These are phyloP conservation scores for Episyrphus balteatus DNA, from an alignment of 1,140 invertebrate genomes.

Conservation along the genomic window DNA sequence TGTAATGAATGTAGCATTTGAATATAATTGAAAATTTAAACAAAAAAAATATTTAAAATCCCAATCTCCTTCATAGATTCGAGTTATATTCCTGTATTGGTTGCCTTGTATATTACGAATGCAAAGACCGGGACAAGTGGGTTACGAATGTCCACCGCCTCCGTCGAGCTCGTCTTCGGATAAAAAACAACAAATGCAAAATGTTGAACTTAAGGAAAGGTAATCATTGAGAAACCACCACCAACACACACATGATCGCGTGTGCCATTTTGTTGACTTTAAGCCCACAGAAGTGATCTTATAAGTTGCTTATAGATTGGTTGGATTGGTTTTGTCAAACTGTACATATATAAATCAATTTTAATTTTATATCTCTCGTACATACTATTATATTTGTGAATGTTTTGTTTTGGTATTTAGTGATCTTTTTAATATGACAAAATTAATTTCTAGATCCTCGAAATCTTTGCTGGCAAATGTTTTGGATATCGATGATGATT, in stretches of 20 bases:
- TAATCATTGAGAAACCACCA: constrained; percentile 14
- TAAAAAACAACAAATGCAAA: constrained; percentile 36
- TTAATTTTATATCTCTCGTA: too few species aligned
- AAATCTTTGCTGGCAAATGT: constrained; percentile 91
- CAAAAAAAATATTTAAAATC: neutral
- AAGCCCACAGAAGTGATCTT: neutral
- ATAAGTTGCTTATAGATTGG: neutral
- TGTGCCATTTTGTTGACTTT: neutral
- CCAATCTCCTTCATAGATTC: constrained; percentile 55
- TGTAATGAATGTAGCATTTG: too few species aligned
- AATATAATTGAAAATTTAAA: neutral
- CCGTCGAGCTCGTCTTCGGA: constrained; percentile 49
- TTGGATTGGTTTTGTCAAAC: neutral
- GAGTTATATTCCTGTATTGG: constrained; percentile 89
- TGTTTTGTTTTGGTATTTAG: too few species aligned
- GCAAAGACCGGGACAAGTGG: constrained; percentile 67
- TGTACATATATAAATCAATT: neutral
- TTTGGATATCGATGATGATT: constrained; percentile 87
- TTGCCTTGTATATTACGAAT: constrained; percentile 91
- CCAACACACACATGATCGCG: neutral
- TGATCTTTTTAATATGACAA: neutral
- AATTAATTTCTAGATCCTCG: constrained; percentile 46
- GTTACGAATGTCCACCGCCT: constrained; percentile 44
- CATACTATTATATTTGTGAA: too few species aligned
- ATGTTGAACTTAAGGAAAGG: constrained; percentile 37